phyloP scores from a whole-genome alignment of 2,113 vertebrate genomes.

The Sciurus niger region DNA sequence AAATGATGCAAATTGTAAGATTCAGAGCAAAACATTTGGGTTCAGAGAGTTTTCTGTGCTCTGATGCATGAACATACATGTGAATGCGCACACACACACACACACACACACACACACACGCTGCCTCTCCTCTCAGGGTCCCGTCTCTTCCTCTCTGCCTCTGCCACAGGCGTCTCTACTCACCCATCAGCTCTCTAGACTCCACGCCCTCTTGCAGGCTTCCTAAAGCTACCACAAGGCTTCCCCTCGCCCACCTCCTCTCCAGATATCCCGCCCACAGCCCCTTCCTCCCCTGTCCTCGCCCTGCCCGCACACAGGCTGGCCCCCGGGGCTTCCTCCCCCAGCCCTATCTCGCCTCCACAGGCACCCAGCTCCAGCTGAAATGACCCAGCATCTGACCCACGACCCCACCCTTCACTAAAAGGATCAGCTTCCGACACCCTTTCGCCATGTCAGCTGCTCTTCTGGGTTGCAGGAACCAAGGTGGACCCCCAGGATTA shows the following conservation, averaged over 20 bases:
- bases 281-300: neutral
- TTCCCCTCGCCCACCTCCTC: slow-evolving; percentile 28
- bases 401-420: slow-evolving; percentile 72
- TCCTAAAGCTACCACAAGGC: neutral
- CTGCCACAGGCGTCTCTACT: neutral
- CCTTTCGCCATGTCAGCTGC: neutral
- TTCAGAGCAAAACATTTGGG: neutral
- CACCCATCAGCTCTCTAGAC: neutral
- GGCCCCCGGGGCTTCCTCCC: slow-evolving; percentile 57
- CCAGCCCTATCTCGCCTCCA: slow-evolving; percentile 70
- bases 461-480: neutral
- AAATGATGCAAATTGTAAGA: neutral
- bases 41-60: neutral
- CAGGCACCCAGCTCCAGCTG: slow-evolving; percentile 61
- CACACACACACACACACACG: neutral
- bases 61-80: neutral
- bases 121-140: neutral
- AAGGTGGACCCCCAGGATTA: neutral
- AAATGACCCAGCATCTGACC: slow-evolving; percentile 82
- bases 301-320: neutral
- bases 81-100: neutral
- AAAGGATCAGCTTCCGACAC: neutral
- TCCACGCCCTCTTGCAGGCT: neutral
- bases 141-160: neutral
- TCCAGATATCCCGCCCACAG: neutral